Conservation (phyloP, 2,797 vertebrate species). For the Lepus oiostolus region DNA sequence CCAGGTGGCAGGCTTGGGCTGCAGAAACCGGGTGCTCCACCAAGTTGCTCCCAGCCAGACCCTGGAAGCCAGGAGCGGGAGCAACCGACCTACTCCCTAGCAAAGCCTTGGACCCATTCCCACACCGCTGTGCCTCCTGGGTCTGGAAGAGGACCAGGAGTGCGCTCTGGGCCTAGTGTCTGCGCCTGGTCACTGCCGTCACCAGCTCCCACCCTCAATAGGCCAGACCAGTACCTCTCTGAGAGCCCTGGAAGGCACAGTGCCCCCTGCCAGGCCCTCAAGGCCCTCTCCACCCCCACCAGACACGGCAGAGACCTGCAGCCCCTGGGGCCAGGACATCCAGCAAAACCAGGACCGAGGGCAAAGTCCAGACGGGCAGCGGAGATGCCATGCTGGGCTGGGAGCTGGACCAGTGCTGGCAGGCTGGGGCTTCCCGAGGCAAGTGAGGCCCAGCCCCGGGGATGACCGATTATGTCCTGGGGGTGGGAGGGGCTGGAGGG, state of each 20-base stretch:
- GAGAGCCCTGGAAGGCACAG: neutral
- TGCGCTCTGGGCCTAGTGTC: neutral
- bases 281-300: neutral
- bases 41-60: neutral
- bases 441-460: conserved; percentile 46
- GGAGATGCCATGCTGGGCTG: conserved; percentile 57
- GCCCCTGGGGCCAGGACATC: neutral
- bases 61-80: neutral
- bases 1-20: conserved; percentile 80
- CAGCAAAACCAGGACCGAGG: conserved; percentile 71
- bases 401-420: neutral
- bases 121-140: neutral
- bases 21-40: neutral
- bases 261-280: neutral
- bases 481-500: conserved; percentile 48
- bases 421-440: conserved; percentile 16
- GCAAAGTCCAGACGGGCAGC: neutral
- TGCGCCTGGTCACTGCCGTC: conserved; percentile 21
- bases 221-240: neutral
- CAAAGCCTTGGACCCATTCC: neutral
- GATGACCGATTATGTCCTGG: conserved; percentile 74
- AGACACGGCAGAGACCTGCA: conserved; percentile 73
- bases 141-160: neutral
- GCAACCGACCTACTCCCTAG: neutral
- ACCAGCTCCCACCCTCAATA: neutral